Evolutionary conservation across 2,888 invertebrate genomes (phyloP).

Genomic region (Gerris lacustris): DNA sequence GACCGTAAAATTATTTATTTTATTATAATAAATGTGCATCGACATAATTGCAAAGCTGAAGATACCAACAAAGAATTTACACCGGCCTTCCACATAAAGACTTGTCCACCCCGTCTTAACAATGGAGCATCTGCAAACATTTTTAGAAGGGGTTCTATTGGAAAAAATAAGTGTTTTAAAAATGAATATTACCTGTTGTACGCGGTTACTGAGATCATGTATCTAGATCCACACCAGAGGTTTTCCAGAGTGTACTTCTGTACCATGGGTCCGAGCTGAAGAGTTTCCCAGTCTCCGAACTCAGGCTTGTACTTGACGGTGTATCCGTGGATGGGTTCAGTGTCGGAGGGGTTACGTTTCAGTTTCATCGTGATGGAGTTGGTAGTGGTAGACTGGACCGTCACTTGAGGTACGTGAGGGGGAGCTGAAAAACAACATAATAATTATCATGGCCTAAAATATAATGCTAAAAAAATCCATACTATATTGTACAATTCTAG

Average conservation of each 20-base stretch:
- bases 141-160: too few species aligned
- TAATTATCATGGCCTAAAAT: background rate
- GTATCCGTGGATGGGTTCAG: conserved; percentile 82
- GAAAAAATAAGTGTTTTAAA: background rate
- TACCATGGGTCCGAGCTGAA: conserved; percentile 56
- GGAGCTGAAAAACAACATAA: conserved; percentile 44
- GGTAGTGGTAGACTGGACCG: conserved; percentile 59
- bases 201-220: conserved; percentile 85
- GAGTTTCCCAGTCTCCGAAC: conserved; percentile 86
- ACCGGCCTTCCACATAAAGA: too few species aligned
- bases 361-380: conserved; percentile 60
- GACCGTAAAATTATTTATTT: too few species aligned
- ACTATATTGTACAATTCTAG: background rate
- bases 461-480: background rate
- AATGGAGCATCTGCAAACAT: too few species aligned
- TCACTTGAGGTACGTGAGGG: conserved; percentile 63
- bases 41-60: too few species aligned
- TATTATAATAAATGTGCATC: too few species aligned
- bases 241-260: conserved; percentile 76
- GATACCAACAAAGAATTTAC: too few species aligned
- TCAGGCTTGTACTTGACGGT: conserved; percentile 87
- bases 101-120: too few species aligned
- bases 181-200: conserved; percentile 70
- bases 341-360: conserved; percentile 61
- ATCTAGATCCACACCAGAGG: conserved; percentile 82